Percentiles rank a stretch among this genome's conserved stretches.
phyloP scores from a whole-genome alignment of 2,888 invertebrate genomes.

The Arenicola marina region DNA sequence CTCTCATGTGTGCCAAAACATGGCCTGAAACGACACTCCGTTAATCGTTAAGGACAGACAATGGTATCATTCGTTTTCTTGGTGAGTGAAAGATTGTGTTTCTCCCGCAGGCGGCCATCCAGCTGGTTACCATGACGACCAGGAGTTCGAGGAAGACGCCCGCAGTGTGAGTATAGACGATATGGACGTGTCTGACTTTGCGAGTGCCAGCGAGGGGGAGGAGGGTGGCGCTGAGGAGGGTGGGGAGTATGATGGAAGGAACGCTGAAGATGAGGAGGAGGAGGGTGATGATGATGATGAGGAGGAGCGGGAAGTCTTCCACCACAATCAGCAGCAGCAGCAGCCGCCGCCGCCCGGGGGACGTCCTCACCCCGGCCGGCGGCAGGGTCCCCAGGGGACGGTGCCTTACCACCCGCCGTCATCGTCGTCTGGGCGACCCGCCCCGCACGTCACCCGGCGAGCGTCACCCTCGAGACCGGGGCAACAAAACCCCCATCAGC shows the following conservation, averaged over 20 bases:
- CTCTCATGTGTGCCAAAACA: no score
- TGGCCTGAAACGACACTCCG: no score
- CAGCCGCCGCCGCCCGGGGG: background rate
- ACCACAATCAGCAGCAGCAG: background rate
- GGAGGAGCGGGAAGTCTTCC: background rate
- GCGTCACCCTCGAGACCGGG: background rate
- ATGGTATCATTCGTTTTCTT: no score
- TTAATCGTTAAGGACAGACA: no score
- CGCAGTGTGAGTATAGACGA: conserved; percentile 1
- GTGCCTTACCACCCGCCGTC: background rate
- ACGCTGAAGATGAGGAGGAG: background rate
- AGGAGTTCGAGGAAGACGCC: no score
- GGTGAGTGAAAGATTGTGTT: no score
- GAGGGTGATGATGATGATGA: background rate
- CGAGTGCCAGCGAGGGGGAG: background rate
- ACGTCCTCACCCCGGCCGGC: background rate
- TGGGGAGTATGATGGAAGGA: background rate
- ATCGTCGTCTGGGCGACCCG: background rate
- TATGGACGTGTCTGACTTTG: conserved; percentile 8
- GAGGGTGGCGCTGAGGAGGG: background rate
- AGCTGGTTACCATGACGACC: background rate
- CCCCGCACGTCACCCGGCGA: background rate
- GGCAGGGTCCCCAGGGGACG: background rate
- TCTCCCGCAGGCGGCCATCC: background rate
- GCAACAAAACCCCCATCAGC: background rate